Conservation (phyloP, 2,797 vertebrate species). For the Delichon dasypus region DNA sequence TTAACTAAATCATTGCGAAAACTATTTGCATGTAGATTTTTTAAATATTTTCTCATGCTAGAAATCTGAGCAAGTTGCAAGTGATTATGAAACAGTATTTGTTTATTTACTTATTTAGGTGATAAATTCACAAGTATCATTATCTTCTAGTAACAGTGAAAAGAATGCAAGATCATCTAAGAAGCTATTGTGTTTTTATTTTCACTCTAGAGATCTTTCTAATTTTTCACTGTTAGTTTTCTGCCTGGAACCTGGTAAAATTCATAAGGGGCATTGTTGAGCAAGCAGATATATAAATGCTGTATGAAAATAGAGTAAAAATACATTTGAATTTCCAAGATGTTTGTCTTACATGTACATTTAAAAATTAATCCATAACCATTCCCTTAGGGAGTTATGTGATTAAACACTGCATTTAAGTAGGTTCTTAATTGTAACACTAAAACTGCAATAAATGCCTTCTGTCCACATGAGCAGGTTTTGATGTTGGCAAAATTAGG, state of each 20-base stretch:
- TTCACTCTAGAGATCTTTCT: neutral
- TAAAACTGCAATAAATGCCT: neutral
- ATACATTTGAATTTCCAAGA: neutral
- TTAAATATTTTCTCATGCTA: neutral
- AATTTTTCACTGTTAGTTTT: neutral
- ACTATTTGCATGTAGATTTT: neutral
- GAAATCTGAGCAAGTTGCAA: neutral
- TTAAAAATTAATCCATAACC: neutral
- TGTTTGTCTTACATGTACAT: neutral
- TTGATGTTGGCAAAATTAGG: neutral
- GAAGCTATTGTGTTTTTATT: neutral
- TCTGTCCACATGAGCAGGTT: neutral
- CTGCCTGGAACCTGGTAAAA: neutral
- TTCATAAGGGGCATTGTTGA: neutral
- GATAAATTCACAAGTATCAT: neutral
- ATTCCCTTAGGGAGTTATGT: neutral
- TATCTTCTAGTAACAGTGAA: neutral
- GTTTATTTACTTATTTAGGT: neutral
- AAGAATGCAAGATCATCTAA: neutral
- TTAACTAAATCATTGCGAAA: neutral
- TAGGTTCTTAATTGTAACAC: neutral
- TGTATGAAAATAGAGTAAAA: neutral
- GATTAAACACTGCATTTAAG: neutral
- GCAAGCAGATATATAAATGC: neutral
- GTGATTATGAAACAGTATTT: neutral